phyloP scores from a whole-genome alignment of 2,797 vertebrate genomes.

The Urophycis tenuis region DNA sequence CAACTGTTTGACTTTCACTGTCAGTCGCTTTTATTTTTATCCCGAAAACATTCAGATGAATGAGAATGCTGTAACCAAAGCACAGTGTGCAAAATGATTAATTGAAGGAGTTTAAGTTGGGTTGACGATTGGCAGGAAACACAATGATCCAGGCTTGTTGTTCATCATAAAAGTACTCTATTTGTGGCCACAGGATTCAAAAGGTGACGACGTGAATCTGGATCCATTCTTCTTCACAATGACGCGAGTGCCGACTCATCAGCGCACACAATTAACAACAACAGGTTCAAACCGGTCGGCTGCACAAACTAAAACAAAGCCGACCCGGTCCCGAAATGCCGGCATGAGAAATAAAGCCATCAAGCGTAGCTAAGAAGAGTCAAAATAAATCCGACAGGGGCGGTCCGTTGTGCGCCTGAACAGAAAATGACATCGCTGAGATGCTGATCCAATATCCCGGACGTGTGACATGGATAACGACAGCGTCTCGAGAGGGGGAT shows the following conservation, averaged over 20 bases:
- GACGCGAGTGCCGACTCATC: not conserved
- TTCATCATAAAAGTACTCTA: not conserved
- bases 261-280: no score
- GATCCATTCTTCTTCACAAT: not conserved
- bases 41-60: no score
- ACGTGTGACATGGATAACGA: not conserved
- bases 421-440: not conserved
- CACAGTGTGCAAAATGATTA: not conserved
- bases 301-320: no score
- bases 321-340: not conserved
- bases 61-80: not conserved
- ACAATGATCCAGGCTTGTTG: not conserved
- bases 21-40: no score
- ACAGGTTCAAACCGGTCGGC: no score
- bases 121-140: not conserved
- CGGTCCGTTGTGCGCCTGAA: not conserved
- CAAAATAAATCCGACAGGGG: not conserved
- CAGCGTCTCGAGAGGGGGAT: not conserved
- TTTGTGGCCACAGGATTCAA: not conserved
- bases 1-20: no score
- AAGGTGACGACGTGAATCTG: not conserved
- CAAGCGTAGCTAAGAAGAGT: not conserved
- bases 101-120: not conserved
- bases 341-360: not conserved
- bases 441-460: not conserved